Evolutionary conservation across 2,888 invertebrate genomes (phyloP), one percentile per base, ranked within the genome.

Genomic region (Morinoia aosen): DNA sequence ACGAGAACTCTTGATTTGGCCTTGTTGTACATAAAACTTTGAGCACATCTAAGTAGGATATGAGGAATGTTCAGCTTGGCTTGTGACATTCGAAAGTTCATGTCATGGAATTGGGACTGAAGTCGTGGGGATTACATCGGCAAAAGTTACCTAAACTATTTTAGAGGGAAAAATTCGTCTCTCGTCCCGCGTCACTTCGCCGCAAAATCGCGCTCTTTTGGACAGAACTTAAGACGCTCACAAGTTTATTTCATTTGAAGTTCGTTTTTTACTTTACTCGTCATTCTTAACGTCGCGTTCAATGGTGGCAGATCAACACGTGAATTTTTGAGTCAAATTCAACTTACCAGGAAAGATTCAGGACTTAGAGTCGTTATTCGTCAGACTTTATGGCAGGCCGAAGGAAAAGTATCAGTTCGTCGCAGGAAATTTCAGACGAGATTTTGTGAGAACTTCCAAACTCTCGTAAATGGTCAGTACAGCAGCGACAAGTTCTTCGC

Each of bases 171-270:
- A 93, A 93, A 93, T 48, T 93, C 48, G 93, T 16, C 93, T 93
- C 93, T 57, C 19, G 5, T 93, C 93, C 76, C 25, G 93, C 48
- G 93, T 93, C 93, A 93, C 93, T 93, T 93, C 19, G 25, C 93
- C 57, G 33, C 33, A 33, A 57, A 39, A 57, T 93, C 93, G 48
- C 33, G n/a, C 48, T 48, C 93, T 93, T 93, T 93, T 93, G 58
- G 93, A 19, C 58, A 93, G 57, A 93, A 93, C 57, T 93, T 93
- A 19, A 93, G 93, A 39, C 14, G 93, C 58, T 33, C 33, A 11
- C 57, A 93, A 93, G 58, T 93, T 93, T 93, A 93, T 93, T 93
- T 57, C 93, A 93, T 93, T 93, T 93, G 56, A 57, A 57, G 16
- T 57, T 93, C 93, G 33, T 57, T 93, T 93, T 48, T 57, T 93